Percentiles rank a stretch among this genome's conserved stretches.
Conservation (phyloP, 2,888 invertebrate genomes). For the Lymantria monacha region DNA sequence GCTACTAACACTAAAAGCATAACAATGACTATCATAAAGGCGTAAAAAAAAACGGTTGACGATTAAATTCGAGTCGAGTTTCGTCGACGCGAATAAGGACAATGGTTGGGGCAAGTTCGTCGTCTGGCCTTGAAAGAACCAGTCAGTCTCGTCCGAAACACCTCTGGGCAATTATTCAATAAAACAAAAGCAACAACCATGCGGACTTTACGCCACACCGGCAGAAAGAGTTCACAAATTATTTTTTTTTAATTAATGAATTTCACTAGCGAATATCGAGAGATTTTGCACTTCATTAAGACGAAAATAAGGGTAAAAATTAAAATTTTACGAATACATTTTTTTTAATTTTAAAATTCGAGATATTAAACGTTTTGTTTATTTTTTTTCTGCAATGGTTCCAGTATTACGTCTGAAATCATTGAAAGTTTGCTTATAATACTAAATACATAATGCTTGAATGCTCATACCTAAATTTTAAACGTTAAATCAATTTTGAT, state of each 20-base stretch:
- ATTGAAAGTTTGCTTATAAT: too few relatives aligned
- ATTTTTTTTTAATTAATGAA: conserved; percentile 54
- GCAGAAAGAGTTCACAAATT: conserved; percentile 62
- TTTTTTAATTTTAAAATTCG: too few relatives aligned
- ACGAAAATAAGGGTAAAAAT: conserved; percentile 4
- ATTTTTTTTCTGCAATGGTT: too few relatives aligned
- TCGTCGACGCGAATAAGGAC: conserved; percentile 53
- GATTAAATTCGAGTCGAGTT: conserved; percentile 38
- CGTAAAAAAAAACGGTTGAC: conserved; percentile 24
- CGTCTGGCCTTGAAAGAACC: conserved; percentile 80
- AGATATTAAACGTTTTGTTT: too few relatives aligned
- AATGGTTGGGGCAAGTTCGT: conserved; percentile 69
- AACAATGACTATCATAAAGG: conserved; percentile 23
- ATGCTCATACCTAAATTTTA: too few relatives aligned
- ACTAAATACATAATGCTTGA: too few relatives aligned
- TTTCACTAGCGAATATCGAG: conserved; percentile 35
- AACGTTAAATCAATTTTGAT: too few relatives aligned
- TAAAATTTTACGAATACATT: conserved; percentile 11
- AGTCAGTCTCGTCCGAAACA: conserved; percentile 78
- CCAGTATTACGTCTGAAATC: too few relatives aligned
- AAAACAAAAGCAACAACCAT: conserved; percentile 75
- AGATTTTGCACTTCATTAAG: conserved; percentile 13
- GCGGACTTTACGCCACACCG: conserved; percentile 67
- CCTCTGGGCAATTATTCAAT: conserved; percentile 80
- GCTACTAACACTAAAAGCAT: conserved; percentile 13